Conservation (phyloP, 2,797 vertebrate genomes). For the Brotula barbata region DNA sequence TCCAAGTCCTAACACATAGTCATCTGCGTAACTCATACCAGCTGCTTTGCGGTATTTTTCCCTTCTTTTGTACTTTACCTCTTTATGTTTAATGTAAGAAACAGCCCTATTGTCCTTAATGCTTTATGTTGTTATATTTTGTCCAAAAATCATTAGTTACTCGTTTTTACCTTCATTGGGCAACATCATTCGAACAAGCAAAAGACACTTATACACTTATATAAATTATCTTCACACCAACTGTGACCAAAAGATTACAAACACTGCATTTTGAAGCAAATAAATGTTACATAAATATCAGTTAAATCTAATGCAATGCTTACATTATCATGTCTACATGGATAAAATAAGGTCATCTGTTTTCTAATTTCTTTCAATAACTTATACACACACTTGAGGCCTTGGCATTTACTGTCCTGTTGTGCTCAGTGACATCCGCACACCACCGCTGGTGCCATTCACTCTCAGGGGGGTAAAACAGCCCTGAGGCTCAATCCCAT, state of each 20-base stretch:
- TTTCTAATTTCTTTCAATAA: not conserved
- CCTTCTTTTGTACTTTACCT: not conserved
- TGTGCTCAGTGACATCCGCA: slow-evolving; percentile 23
- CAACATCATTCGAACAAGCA: not conserved
- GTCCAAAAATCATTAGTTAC: not conserved
- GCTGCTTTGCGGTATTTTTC: not conserved
- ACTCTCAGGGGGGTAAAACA: slow-evolving; percentile 13
- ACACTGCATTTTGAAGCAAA: not conserved
- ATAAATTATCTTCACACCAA: no score
- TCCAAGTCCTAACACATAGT: no score
- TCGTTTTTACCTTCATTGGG: not conserved
- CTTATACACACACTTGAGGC: slow-evolving; percentile 12
- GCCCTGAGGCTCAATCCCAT: slow-evolving; percentile 3
- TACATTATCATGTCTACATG: slow-evolving; percentile 23
- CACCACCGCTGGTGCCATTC: slow-evolving; percentile 1
- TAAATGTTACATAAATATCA: not conserved
- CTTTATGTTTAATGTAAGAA: not conserved
- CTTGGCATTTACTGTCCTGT: slow-evolving; percentile 39
- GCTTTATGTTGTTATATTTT: not conserved
- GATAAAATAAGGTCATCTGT: slow-evolving; percentile 6
- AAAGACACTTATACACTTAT: not conserved
- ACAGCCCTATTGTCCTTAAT: not conserved
- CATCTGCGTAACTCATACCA: not conserved
- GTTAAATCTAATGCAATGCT: not conserved
- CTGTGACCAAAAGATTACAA: not conserved